Base-by-base conservation (phyloP, 1,140 invertebrate species). In the Eumaeus atala region DNA sequence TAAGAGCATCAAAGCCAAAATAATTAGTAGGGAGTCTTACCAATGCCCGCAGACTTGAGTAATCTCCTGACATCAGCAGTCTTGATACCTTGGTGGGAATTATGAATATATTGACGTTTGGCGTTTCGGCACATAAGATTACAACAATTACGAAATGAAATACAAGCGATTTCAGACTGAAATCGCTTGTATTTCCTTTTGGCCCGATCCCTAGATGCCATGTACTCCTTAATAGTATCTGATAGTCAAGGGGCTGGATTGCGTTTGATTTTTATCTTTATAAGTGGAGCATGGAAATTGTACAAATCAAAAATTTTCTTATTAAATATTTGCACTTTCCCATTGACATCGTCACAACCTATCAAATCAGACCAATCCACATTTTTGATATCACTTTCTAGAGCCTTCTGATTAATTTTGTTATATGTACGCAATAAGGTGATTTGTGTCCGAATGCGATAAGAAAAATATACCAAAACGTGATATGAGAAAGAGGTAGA, bases 1-100 rank as follows among this genome's bases (percentile, higher is more conserved):
- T 38, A 38, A 38, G 11, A 38, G 11, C 37, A 12, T 38, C 37
- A 1, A 38, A 38, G 12, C 11, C 12, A 28, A 28, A n/a, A 38
- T 38, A 6, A 38, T 51, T 38, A 36, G 12, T 38, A 35, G 50
- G 16, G 16, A 38, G 36, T 51, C 36, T 51, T 37, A 12, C 37
- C 9, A n/a, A 38, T 38, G 9, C 37, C 37, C 2, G 11, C 11
- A n/a, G 37, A 38, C 12, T 38, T 38, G 11, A 38, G 11, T 2
- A 38, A 38, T 38, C 12, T 38, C 37, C 37, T n/a, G 12, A 38
- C 12, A 38, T 38, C 12, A 6, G 37, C 11, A 38, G 37, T 11
- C 2, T 28, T 28, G 21, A 2, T 2, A 28, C 21, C 21, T 6
- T n/a, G 37, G 12, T n/a, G 37, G 5, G 9, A 12, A 38, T 4